Evolutionary conservation across 2,888 invertebrate genomes (phyloP).

Genomic region (Polyommatus icarus): DNA sequence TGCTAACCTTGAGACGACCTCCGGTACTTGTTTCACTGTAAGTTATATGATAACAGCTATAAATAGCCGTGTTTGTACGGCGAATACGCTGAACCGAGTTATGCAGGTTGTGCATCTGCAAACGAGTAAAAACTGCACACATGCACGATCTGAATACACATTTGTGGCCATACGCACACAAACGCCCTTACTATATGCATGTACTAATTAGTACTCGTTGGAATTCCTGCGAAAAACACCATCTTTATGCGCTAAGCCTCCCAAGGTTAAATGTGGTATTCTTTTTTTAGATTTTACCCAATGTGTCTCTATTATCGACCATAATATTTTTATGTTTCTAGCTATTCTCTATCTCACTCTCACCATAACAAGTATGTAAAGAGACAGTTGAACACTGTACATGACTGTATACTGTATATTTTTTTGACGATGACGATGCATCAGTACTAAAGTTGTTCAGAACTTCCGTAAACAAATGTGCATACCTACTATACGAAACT

Average conservation of each 20-base stretch:
- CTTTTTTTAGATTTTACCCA: background rate
- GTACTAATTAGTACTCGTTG: background rate
- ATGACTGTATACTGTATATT: background rate
- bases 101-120: conserved; percentile 23
- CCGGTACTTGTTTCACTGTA: conserved; percentile 9
- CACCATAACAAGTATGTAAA: background rate
- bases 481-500: background rate
- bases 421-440: background rate
- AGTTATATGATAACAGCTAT: conserved; percentile 30
- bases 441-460: background rate
- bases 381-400: background rate
- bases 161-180: background rate
- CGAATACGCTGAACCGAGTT: conserved; percentile 28
- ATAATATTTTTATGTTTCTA: background rate
- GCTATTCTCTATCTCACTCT: too few species aligned
- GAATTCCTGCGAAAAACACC: background rate
- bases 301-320: background rate
- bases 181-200: background rate
- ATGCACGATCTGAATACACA: background rate
- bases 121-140: background rate
- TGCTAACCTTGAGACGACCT: conserved; percentile 24
- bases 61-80: conserved; percentile 2
- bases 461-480: background rate
- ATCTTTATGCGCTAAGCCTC: background rate
- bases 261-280: background rate